phyloP scores from a whole-genome alignment of 2,113 vertebrate species.

The Neotoma lepida region DNA sequence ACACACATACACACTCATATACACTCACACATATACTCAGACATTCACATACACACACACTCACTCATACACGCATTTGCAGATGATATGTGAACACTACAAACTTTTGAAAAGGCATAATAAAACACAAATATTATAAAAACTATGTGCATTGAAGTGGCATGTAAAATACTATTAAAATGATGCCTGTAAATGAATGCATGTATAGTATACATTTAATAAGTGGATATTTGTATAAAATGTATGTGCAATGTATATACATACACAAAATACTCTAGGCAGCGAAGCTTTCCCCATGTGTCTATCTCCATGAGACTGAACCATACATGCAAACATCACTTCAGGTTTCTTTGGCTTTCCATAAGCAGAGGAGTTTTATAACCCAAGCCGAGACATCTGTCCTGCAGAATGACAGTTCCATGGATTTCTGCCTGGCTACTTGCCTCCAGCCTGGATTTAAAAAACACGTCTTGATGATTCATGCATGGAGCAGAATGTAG shows the following conservation, averaged over 20 bases:
- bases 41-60: not conserved
- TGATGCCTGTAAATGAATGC: not conserved
- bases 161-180: conserved; percentile 1
- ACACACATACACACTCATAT: not conserved
- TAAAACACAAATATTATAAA: conserved; percentile 14
- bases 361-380: conserved; percentile 44
- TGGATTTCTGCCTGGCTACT: conserved; percentile 47
- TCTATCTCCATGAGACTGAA: conserved; percentile 21
- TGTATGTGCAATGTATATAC: not conserved
- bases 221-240: not conserved
- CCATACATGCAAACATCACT: not conserved
- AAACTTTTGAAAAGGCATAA: not conserved
- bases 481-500: conserved; percentile 15
- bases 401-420: conserved; percentile 39
- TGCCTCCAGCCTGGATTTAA: conserved; percentile 56
- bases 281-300: not conserved
- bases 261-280: not conserved
- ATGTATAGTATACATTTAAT: not conserved
- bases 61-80: no score
- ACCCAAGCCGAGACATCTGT: conserved; percentile 20
- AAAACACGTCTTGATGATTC: conserved; percentile 66
- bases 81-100: not conserved
- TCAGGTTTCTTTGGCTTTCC: conserved; percentile 44
- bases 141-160: not conserved
- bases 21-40: not conserved